These are phyloP conservation scores for Heteromyza rotundicornis DNA, from an alignment of 2,888 invertebrate genomes.

Conservation along the genomic window DNA sequence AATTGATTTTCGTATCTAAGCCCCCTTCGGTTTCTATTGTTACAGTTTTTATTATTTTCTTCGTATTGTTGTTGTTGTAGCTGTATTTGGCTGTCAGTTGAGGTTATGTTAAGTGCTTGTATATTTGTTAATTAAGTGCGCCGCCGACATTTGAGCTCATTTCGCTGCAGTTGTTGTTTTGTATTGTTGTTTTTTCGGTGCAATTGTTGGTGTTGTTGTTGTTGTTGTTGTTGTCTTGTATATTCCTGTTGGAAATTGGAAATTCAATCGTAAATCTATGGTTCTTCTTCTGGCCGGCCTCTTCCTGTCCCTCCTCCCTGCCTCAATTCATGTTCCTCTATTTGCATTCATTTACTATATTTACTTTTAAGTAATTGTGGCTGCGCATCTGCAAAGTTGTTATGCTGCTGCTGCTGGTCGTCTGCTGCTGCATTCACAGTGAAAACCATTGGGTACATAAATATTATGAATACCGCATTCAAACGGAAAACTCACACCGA, in stretches of 20 bases:
- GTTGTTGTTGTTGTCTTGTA: background rate
- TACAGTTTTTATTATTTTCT: conserved; percentile 7
- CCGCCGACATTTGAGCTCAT: conserved; percentile 41
- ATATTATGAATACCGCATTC: too few species aligned
- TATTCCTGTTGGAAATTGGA: conserved; percentile 30
- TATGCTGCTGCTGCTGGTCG: conserved; percentile 29
- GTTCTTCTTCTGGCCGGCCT: background rate
- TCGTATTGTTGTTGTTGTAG: conserved; percentile 9
- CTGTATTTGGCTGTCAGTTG: conserved; percentile 44
- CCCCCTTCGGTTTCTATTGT: conserved; percentile 7
- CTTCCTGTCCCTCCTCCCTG: background rate
- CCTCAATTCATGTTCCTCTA: conserved; percentile 26
- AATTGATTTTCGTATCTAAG: background rate
- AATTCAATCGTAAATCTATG: conserved; percentile 11
- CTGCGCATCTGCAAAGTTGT: conserved; percentile 53
- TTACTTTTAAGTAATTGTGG: conserved; percentile 37
- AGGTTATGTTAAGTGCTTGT: conserved; percentile 56
- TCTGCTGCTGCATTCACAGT: conserved; percentile 4
- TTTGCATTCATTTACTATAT: conserved; percentile 23
- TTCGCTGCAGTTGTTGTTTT: conserved; percentile 23
- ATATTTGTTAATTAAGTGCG: conserved; percentile 60
- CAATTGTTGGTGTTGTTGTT: conserved; percentile 29
- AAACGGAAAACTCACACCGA: too few species aligned
- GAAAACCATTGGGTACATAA: too few species aligned
- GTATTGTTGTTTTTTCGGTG: conserved; percentile 32